phyloP scores from a whole-genome alignment of 2,113 vertebrate genomes.

The Malaclemys terrapin region DNA sequence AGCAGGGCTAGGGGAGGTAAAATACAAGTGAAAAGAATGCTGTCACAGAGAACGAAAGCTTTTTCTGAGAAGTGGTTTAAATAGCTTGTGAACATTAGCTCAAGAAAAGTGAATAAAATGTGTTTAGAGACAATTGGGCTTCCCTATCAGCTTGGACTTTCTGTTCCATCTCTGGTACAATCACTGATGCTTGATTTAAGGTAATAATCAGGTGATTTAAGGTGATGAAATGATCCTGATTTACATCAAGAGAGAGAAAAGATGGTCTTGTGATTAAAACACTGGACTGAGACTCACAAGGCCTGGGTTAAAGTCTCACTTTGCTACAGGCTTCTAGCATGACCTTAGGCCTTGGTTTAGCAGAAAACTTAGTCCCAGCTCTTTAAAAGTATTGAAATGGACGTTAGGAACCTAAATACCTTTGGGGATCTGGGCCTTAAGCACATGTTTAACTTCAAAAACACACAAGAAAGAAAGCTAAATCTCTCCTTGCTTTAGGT shows the following conservation, averaged over 20 bases:
- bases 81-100: constrained; percentile 56
- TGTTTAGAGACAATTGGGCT: neutral
- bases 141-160: neutral
- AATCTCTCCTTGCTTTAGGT: neutral
- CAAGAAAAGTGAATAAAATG: constrained; percentile 29
- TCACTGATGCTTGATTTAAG: neutral
- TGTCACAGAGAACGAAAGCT: constrained; percentile 56
- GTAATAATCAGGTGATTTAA: neutral
- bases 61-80: constrained; percentile 63
- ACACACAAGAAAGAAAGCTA: neutral
- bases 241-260: neutral
- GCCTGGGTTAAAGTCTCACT: neutral
- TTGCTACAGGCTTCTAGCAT: neutral
- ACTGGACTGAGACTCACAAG: neutral
- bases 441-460: neutral
- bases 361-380: neutral
- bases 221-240: neutral
- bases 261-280: neutral
- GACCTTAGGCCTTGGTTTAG: neutral
- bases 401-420: neutral
- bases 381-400: neutral
- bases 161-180: neutral
- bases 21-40: constrained; percentile 50
- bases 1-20: constrained; percentile 41
- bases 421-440: neutral